These are phyloP conservation scores for Staurois parvus DNA, from an alignment of 2,797 vertebrate species.

Conservation along the genomic window DNA sequence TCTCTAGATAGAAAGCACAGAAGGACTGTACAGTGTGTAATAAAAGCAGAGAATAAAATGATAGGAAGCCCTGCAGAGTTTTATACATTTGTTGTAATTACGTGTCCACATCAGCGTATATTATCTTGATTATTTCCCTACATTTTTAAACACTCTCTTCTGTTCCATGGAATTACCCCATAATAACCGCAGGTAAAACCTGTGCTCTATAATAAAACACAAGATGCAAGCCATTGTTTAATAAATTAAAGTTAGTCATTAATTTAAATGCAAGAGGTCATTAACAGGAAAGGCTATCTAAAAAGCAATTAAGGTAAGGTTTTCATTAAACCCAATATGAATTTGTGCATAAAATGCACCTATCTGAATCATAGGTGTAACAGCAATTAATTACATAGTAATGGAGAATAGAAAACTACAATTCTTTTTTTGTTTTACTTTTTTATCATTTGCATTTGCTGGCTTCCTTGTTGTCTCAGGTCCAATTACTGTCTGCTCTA, in stretches of 20 bases:
- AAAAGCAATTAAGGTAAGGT: conserved; percentile 58
- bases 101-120: conserved; percentile 50
- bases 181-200: conserved; percentile 55
- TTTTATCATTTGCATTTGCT: not conserved
- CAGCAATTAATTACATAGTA: conserved; percentile 54
- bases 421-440: conserved; percentile 14
- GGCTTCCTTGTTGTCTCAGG: not conserved
- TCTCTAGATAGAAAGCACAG: not conserved
- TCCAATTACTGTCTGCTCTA: not conserved
- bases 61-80: conserved; percentile 43
- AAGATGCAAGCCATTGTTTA: conserved; percentile 51
- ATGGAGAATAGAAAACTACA: conserved; percentile 8
- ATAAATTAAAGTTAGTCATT: conserved; percentile 58
- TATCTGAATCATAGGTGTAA: conserved; percentile 34
- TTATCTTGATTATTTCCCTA: conserved; percentile 57
- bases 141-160: conserved; percentile 46
- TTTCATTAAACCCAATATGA: conserved; percentile 57
- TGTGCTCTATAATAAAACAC: conserved; percentile 43
- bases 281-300: conserved; percentile 48
- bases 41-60: conserved; percentile 33
- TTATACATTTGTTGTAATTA: conserved; percentile 54
- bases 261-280: conserved; percentile 56
- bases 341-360: conserved; percentile 39
- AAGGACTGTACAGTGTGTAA: conserved; percentile 18
- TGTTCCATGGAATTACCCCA: conserved; percentile 36